Base-by-base conservation (phyloP, 64 coral and sea anemone species). In the Pocillopora damicornis region DNA sequence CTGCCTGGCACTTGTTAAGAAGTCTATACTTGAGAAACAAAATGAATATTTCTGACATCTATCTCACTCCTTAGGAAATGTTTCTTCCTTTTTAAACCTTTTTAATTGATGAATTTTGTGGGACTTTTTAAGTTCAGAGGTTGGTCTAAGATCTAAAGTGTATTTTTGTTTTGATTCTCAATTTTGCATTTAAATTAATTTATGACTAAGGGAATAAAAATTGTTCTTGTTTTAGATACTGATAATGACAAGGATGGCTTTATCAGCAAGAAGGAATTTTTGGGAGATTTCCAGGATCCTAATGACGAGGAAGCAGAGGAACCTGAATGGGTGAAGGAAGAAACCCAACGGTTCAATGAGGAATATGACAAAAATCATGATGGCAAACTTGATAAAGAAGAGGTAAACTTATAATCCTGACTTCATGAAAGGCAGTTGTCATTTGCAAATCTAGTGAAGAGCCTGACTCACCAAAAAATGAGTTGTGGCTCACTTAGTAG, bases 251-350 rank as follows among this genome's bases (percentile, higher is more conserved):
- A 98, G 64, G 95, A 98, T 91, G 86, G 86, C 57, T 77, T 68
- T 91, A 60, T 98, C 59, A 91, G 74, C 45, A 75, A 94, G n/a
- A 38, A 94, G 35, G 94, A 96, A 76, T 96, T 96, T 79, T 83
- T 96, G 42, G 94, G 94, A 74, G 97, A 99, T 34, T 99, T 90
- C 78, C 83, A 71, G 15, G 91, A 91, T 58, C 89, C 93, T 1
- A 89, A 98, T 12, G 76, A 75, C 58, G 11, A 35, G 13, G 90
- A 90, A 13, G 76, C 75, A 20, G 93, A 98, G 2, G 84, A 92
- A 11, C 97, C 97, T 20, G 97, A 99, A 35, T 99, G 97, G 97
- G 97, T 95, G 30, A 94, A 95, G 57, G 97, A 99, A 57, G 97
- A 99, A 61, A 95, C 90, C 7, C 90, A 99, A 66, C 71, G 91